A percentile compares a stretch with the other conserved stretches of the same genome.
phyloP scores from a whole-genome alignment of 2,888 invertebrate species.

The Lycophotia porphyrea region DNA sequence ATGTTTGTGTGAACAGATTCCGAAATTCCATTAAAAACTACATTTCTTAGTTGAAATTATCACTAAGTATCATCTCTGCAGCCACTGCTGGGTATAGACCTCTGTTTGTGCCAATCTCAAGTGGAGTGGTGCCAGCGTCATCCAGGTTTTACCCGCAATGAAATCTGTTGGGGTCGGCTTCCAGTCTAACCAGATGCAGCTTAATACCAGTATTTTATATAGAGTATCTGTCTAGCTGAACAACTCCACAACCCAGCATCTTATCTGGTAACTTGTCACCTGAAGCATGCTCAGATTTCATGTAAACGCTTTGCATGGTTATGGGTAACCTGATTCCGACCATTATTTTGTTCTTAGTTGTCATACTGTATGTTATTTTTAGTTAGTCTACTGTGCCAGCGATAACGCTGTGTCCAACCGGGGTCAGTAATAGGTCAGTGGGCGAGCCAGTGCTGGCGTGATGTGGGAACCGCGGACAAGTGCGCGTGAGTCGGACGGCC shows the following conservation, averaged over 20 bases:
- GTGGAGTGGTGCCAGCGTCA: not conserved
- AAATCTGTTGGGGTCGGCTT: not conserved
- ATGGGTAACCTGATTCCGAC: not conserved
- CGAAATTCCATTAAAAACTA: not conserved
- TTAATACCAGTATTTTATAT: not conserved
- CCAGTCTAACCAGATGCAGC: not conserved
- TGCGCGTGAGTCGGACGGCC: conserved; percentile 68
- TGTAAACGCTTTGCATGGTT: not conserved
- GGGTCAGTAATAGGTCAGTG: conserved; percentile 64
- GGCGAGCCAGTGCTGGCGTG: conserved; percentile 58
- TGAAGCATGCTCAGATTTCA: not conserved
- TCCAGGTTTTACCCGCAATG: not conserved
- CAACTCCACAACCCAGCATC: no score
- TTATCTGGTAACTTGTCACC: not conserved
- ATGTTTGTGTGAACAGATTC: not conserved
- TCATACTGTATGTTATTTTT: not conserved
- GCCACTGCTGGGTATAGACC: not conserved
- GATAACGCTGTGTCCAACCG: conserved; percentile 54
- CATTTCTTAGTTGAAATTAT: not conserved
- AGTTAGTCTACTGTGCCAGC: not conserved
- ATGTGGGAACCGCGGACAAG: conserved; percentile 68
- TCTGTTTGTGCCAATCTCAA: not conserved
- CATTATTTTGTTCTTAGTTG: not conserved
- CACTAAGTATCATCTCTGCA: not conserved
- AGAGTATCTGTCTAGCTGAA: not conserved